Percentiles rank a stretch among this genome's conserved stretches.
Evolutionary conservation across 1,140 invertebrate genomes (phyloP).

Genomic region (Aleiodes sp.): DNA sequence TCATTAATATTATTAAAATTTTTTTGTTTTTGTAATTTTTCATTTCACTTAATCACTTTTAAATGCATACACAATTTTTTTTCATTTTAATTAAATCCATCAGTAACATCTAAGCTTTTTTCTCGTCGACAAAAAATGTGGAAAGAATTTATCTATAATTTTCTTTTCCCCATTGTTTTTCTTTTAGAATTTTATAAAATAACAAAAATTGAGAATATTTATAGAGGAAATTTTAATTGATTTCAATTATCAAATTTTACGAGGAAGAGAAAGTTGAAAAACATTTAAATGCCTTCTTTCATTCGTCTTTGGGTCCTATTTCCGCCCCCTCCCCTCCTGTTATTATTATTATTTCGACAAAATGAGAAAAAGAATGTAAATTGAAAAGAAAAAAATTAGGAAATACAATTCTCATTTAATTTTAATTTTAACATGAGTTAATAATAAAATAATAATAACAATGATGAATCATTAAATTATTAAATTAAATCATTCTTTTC

Average conservation of each 20-base stretch:
- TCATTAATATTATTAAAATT: conserved; percentile 57
- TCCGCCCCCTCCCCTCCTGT: no score
- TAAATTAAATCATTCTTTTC: no score
- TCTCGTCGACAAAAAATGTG: conserved; percentile 21
- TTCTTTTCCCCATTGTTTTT: background rate
- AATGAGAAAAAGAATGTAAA: background rate
- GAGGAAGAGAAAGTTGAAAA: conserved; percentile 32
- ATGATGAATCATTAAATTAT: no score
- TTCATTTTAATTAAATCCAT: conserved; percentile 8
- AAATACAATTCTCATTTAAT: background rate
- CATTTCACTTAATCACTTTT: conserved; percentile 44
- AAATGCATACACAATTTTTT: conserved; percentile 60
- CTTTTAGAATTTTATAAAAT: background rate
- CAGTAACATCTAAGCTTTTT: conserved; percentile 29
- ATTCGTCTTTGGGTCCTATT: conserved; percentile 49
- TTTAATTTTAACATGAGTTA: no score
- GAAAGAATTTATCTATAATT: conserved; percentile 12
- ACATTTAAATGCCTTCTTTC: conserved; percentile 14
- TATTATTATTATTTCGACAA: no score
- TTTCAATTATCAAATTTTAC: conserved; percentile 16
- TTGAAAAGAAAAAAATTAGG: background rate
- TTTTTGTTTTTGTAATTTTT: conserved; percentile 48
- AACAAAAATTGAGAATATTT: conserved; percentile 13
- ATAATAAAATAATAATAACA: no score
- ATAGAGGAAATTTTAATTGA: background rate